Percentiles rank a stretch among this genome's conserved stretches.
These are phyloP conservation scores for Sebastes elongatus DNA, from an alignment of 2,797 vertebrate species.

Conservation along the genomic window DNA sequence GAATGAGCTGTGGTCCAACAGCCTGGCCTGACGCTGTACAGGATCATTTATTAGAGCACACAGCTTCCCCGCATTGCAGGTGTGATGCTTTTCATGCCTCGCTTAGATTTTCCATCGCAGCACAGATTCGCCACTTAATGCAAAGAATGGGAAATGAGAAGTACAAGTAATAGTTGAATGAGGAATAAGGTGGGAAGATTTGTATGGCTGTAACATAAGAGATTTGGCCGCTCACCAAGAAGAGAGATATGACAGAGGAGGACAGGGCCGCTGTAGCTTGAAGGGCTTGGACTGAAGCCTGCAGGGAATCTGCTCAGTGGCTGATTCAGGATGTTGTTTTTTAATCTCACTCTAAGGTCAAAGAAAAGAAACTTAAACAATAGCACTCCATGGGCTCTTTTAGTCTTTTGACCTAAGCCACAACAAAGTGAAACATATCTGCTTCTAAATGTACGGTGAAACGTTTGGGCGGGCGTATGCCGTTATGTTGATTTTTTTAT, in stretches of 20 bases:
- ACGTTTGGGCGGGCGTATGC: neutral
- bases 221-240: slow-evolving; percentile 52
- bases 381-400: neutral
- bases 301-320: slow-evolving; percentile 28
- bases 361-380: slow-evolving; percentile 37
- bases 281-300: slow-evolving; percentile 50
- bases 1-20: slow-evolving; percentile 34
- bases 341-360: slow-evolving; percentile 30
- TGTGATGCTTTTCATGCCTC: slow-evolving; percentile 35
- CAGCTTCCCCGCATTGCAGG: slow-evolving; percentile 59
- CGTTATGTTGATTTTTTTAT: slow-evolving; percentile 7
- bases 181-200: slow-evolving; percentile 21
- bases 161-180: slow-evolving; percentile 12
- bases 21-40: slow-evolving; percentile 22
- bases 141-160: slow-evolving; percentile 30
- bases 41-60: slow-evolving; percentile 65
- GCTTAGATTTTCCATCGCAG: slow-evolving; percentile 28
- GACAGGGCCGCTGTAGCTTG: slow-evolving; percentile 50
- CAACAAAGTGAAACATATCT: slow-evolving; percentile 24
- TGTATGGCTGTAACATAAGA: slow-evolving; percentile 24
- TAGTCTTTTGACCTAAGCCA: slow-evolving; percentile 17
- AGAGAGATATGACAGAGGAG: slow-evolving; percentile 27
- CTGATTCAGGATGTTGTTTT: slow-evolving; percentile 40
- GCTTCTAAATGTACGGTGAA: slow-evolving; percentile 22
- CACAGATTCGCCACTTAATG: slow-evolving; percentile 17